A percentile compares a stretch with the other conserved stretches of the same genome.
Conservation (phyloP, 1,140 invertebrate species). For the Solen grandis region DNA sequence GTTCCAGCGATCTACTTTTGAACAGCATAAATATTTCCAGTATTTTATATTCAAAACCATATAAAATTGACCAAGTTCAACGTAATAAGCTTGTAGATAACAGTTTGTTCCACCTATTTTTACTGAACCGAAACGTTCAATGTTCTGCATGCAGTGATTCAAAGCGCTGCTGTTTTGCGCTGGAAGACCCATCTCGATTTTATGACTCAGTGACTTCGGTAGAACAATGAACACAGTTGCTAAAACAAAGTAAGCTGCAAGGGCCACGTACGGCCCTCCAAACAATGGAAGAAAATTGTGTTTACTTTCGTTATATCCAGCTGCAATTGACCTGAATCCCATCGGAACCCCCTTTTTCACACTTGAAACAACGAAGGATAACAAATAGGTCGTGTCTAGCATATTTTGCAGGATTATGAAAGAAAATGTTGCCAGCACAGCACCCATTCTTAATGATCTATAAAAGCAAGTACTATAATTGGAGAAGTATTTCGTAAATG, state of each 20-base stretch:
- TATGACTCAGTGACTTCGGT: background rate
- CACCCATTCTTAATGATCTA: background rate
- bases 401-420: slow-evolving; percentile 12
- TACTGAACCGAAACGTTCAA: slow-evolving; percentile 23
- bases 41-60: slow-evolving; percentile 33
- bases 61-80: slow-evolving; percentile 11
- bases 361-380: slow-evolving; percentile 4
- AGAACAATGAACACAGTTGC: slow-evolving; percentile 5
- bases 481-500: background rate
- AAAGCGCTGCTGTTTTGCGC: background rate
- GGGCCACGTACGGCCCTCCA: slow-evolving; percentile 29
- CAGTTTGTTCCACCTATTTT: background rate
- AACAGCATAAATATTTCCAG: too few relatives aligned
- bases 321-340: slow-evolving; percentile 29
- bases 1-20: too few relatives aligned
- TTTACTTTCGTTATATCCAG: slow-evolving; percentile 28
- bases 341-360: slow-evolving; percentile 33
- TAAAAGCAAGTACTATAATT: background rate
- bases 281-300: slow-evolving; percentile 23
- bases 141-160: background rate
- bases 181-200: background rate
- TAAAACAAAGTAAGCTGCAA: slow-evolving; percentile 15
- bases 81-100: slow-evolving; percentile 5
- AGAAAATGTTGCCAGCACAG: background rate
- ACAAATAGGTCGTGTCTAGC: slow-evolving; percentile 10